phyloP scores from a whole-genome alignment of 2,888 invertebrate species.

The Thelaira solivaga region DNA sequence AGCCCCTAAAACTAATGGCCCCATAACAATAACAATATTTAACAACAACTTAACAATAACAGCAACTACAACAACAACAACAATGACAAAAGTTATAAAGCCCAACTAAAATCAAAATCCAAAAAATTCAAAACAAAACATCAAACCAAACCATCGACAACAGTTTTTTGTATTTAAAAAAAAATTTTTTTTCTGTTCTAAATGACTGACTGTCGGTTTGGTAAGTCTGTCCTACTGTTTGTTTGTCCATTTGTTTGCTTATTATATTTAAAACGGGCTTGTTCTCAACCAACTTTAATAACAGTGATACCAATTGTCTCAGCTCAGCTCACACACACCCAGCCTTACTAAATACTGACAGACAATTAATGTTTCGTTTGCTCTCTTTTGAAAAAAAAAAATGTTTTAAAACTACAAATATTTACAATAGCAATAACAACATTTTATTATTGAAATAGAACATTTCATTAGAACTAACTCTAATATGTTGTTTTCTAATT shows the following conservation, averaged over 20 bases:
- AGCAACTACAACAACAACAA: not conserved
- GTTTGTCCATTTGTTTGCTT: not conserved
- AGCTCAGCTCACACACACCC: conserved; percentile 31
- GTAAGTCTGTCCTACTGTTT: not conserved
- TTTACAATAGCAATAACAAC: not conserved
- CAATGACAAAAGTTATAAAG: not conserved
- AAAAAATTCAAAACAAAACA: conserved; percentile 25
- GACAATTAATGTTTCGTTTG: not conserved
- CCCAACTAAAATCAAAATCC: conserved; percentile 21
- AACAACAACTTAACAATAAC: conserved; percentile 19
- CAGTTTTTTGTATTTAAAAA: conserved; percentile 16
- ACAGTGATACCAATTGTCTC: conserved; percentile 15
- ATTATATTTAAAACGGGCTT: conserved; percentile 51
- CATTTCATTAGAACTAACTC: conserved; percentile 10
- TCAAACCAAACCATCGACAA: conserved; percentile 53
- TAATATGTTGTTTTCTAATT: conserved; percentile 11
- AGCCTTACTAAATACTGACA: conserved; percentile 20
- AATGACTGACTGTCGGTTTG: no score
- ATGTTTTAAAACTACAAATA: no score
- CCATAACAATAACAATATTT: conserved; percentile 49
- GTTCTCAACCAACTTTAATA: conserved; percentile 48
- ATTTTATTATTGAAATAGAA: not conserved
- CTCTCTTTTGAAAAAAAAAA: no score
- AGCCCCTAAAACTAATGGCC: conserved; percentile 50
- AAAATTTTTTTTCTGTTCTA: no score